These are phyloP conservation scores for Nudaria mundana DNA, from an alignment of 2,888 invertebrate species.

Conservation along the genomic window DNA sequence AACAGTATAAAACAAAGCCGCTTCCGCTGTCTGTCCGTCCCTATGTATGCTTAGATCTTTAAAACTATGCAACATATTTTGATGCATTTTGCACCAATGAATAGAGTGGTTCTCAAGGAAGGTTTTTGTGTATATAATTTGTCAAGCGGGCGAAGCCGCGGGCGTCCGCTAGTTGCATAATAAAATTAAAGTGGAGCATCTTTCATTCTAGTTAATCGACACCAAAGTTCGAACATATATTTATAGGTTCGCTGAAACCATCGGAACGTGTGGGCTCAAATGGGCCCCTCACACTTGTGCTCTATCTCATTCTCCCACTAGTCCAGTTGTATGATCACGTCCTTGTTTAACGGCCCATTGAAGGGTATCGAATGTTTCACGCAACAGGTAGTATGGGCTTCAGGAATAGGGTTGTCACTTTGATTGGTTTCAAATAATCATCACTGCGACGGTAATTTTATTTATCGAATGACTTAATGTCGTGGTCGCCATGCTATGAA, in stretches of 20 bases:
- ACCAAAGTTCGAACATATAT: slow-evolving; percentile 67
- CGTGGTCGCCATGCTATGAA: too few species aligned
- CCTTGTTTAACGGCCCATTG: slow-evolving; percentile 64
- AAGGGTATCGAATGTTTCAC: slow-evolving; percentile 78
- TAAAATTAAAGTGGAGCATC: slow-evolving; percentile 47
- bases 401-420: slow-evolving; percentile 63
- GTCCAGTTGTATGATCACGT: slow-evolving; percentile 25
- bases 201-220: slow-evolving; percentile 34
- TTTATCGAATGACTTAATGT: too few species aligned
- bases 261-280: slow-evolving; percentile 70
- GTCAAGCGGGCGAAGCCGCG: too few species aligned
- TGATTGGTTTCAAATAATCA: slow-evolving; percentile 49
- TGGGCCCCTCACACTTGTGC: slow-evolving; percentile 63
- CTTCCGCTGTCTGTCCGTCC: too few species aligned
- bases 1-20: too few species aligned
- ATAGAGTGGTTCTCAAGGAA: too few species aligned
- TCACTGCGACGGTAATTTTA: background rate
- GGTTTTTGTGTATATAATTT: too few species aligned
- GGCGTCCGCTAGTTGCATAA: too few species aligned
- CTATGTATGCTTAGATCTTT: too few species aligned
- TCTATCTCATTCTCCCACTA: slow-evolving; percentile 39
- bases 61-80: too few species aligned
- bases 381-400: slow-evolving; percentile 78
- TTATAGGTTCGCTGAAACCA: slow-evolving; percentile 73
- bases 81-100: too few species aligned